phyloP scores from a whole-genome alignment of 2,888 invertebrate species.

The Nomada lathburiana region DNA sequence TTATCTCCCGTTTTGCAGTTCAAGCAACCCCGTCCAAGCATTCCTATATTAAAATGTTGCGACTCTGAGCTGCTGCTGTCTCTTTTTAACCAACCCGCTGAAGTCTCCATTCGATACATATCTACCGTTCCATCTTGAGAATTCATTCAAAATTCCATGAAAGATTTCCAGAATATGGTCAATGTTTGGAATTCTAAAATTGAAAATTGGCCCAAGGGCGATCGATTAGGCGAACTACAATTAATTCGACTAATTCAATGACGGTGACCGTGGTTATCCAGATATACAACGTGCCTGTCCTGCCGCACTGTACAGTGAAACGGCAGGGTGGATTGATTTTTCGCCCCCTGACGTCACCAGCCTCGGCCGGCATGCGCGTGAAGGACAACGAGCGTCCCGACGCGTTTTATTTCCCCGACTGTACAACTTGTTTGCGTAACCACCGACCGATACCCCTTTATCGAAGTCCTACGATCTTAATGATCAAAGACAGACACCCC shows the following conservation, averaged over 20 bases:
- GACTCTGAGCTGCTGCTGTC: background rate
- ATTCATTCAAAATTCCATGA: background rate
- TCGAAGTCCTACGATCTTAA: slow-evolving; percentile 8
- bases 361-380: slow-evolving; percentile 76
- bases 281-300: slow-evolving; percentile 53
- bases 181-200: slow-evolving; percentile 21
- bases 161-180: background rate
- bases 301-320: slow-evolving; percentile 68
- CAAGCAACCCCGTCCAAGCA: slow-evolving; percentile 6
- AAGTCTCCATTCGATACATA: background rate
- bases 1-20: slow-evolving; percentile 11
- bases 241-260: slow-evolving; percentile 47
- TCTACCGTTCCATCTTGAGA: background rate
- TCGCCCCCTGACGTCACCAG: slow-evolving; percentile 76
- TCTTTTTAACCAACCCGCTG: background rate
- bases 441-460: background rate
- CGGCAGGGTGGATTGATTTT: slow-evolving; percentile 79
- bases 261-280: slow-evolving; percentile 16
- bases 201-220: background rate
- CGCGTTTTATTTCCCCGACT: slow-evolving; percentile 19
- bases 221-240: slow-evolving; percentile 27
- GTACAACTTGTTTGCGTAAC: slow-evolving; percentile 15
- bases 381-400: slow-evolving; percentile 27
- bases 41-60: background rate
- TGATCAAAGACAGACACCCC: background rate